Conservation (phyloP, 2,113 vertebrate genomes). For the Phyllopteryx taeniolatus region DNA sequence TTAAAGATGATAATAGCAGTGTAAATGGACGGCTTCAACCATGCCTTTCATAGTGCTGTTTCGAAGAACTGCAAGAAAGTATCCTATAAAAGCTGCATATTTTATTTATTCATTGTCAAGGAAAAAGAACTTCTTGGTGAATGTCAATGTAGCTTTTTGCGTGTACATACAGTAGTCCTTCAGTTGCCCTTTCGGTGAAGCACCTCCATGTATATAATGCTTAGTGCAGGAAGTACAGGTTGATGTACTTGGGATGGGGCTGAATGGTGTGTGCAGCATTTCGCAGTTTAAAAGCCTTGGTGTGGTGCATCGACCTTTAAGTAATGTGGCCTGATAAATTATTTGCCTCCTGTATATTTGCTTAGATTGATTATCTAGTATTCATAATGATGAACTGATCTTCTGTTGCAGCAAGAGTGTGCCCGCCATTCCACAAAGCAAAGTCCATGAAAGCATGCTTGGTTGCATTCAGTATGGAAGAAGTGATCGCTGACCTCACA, state of each 20-base stretch:
- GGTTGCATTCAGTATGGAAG: neutral
- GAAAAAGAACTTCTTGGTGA: constrained; percentile 29
- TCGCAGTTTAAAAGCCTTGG: constrained; percentile 17
- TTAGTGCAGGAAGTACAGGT: constrained; percentile 30
- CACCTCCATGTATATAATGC: constrained; percentile 16
- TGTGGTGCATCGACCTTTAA: neutral
- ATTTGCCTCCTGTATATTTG: neutral
- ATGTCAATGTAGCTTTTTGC: constrained; percentile 26
- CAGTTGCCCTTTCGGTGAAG: constrained; percentile 26
- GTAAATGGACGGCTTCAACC: neutral
- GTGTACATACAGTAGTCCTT: constrained; percentile 17
- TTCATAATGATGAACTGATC: neutral
- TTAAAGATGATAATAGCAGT: neutral
- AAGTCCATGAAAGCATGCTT: neutral
- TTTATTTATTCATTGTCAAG: constrained; percentile 53
- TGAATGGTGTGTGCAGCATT: constrained; percentile 16
- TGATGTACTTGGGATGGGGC: constrained; percentile 15
- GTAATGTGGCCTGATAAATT: neutral
- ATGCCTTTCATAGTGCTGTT: neutral
- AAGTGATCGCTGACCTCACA: neutral
- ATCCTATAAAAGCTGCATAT: constrained; percentile 33
- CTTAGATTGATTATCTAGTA: neutral
- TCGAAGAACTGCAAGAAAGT: constrained; percentile 1
- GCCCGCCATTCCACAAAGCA: neutral
- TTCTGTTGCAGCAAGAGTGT: neutral